Base-by-base conservation (phyloP, 2,113 vertebrate genomes). In the Cryptoleucopteryx plumbea region DNA sequence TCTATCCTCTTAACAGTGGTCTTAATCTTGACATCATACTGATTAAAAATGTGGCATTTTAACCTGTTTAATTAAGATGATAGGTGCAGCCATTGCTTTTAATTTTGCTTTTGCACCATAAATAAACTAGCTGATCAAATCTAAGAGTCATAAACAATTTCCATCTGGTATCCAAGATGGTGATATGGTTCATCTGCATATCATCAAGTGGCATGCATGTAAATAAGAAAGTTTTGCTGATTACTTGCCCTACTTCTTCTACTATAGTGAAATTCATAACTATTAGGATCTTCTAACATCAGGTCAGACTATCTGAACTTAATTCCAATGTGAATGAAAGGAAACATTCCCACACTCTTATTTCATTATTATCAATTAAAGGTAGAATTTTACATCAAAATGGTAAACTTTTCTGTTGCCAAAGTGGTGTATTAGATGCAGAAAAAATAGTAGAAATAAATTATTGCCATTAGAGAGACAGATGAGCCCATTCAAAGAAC, bases 51-150 rank as follows among this genome's bases (percentile, higher is more conserved):
- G 40, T 22, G 86, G 21, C 85, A 91, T 96, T 89, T 92, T 42
- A 84, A 86, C 63, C 45, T 66, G 5, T 82, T 89, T 92, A 82
- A 95, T 98, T 96, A 95, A 89, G 82, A n/a, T 47, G 59, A 96
- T 40, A 96, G 88, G 86, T 91, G 19, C 40, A 90, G 90, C 88
- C 86, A 75, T 55, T 74, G 93, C 47, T 95, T 96, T 97, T 61
- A 80, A 96, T 92, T 96, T 92, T 82, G 78, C 47, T 94, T 95
- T 93, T 93, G 72, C 70, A 43, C 79, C 89, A 92, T 95, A 97
- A 97, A 97, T 96, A 97, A 97, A 90, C 36, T 68, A 77, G 56
- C 45, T 96, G 43, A 91, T 96, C 68, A 58, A 82, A 97, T 78
- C 72, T 47, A 94, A 67, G 48, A 80, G 58, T 88, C 92, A 94